phyloP scores from a whole-genome alignment of 2,113 vertebrate genomes.

The Spizaetus ornatus region DNA sequence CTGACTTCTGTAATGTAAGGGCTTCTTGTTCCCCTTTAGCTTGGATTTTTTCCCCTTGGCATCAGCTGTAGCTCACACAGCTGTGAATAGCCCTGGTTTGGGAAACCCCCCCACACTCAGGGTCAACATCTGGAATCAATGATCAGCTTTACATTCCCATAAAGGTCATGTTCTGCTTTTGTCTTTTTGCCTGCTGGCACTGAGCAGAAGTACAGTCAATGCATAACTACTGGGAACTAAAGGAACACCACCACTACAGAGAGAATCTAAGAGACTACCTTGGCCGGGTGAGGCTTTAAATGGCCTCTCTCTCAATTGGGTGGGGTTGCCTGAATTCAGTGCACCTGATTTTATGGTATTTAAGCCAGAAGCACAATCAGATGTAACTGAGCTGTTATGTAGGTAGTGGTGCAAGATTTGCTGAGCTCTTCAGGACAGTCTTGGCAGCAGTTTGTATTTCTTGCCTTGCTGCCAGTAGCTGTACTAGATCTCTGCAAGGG shows the following conservation, averaged over 20 bases:
- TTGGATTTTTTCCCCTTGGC: neutral
- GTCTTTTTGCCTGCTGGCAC: neutral
- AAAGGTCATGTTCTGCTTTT: neutral
- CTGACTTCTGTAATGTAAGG: neutral
- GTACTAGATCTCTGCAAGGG: rapidly evolving
- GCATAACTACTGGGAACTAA: rapidly evolving
- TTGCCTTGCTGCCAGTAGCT: neutral
- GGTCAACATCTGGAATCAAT: neutral
- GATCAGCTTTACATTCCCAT: neutral
- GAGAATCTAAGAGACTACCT: rapidly evolving
- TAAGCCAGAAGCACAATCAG: neutral
- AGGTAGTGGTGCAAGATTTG: rapidly evolving
- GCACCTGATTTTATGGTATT: neutral
- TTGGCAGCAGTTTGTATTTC: neutral
- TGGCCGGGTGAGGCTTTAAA: neutral
- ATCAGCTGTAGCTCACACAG: neutral
- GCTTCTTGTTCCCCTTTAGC: neutral
- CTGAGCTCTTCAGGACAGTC: rapidly evolving
- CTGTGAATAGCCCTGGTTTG: neutral
- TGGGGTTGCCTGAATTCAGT: neutral
- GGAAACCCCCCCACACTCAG: neutral
- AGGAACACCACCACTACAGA: rapidly evolving
- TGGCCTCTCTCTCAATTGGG: rapidly evolving
- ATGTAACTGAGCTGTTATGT: rapidly evolving
- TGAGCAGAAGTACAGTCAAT: neutral